Evolutionary conservation across 2,797 vertebrate species (phyloP).

Genomic region (Arctocebus calabarensis): DNA sequence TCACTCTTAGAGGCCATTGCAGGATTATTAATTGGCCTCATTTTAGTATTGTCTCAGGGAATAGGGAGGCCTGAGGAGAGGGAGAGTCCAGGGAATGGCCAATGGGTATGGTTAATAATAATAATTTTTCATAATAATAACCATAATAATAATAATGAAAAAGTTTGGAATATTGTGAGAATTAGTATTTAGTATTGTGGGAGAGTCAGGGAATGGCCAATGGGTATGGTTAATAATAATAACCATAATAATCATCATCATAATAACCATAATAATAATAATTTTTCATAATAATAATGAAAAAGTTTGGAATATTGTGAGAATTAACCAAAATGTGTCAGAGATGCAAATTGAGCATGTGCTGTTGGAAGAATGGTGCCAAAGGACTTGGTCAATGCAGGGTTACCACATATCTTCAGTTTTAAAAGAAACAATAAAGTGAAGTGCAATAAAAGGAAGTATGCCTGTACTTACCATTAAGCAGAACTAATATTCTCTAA

Average conservation of each 20-base stretch:
- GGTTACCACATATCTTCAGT: background rate
- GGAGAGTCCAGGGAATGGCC: background rate
- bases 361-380: background rate
- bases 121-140: too few relatives aligned
- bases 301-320: background rate
- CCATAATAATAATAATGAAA: too few relatives aligned
- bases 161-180: too few relatives aligned
- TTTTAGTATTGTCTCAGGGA: background rate
- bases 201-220: too few relatives aligned
- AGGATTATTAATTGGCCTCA: background rate
- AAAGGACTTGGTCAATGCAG: background rate
- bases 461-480: constrained; percentile 44
- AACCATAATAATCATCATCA: too few relatives aligned
- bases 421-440: background rate
- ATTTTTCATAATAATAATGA: too few relatives aligned
- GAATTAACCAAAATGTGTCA: background rate
- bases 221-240: too few relatives aligned
- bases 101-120: too few relatives aligned
- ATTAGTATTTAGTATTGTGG: too few relatives aligned
- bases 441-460: background rate
- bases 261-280: too few relatives aligned
- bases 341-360: background rate
- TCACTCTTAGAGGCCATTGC: background rate
- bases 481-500: constrained; percentile 31
- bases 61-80: background rate